These are phyloP conservation scores for Drosophila rufa DNA, from an alignment of 1,140 invertebrate genomes.

Conservation along the genomic window DNA sequence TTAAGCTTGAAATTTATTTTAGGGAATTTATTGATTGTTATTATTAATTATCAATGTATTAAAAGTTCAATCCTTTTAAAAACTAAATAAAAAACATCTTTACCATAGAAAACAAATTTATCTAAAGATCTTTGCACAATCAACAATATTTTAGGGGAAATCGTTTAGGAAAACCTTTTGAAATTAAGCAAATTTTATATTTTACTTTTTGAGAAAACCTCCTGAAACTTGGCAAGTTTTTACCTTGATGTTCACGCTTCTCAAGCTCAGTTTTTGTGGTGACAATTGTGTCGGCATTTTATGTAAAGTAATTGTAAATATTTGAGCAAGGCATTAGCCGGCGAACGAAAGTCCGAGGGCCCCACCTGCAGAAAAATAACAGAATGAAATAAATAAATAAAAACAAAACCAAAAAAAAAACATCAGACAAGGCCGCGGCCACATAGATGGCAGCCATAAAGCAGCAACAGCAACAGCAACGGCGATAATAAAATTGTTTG, in stretches of 20 bases:
- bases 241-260: not conserved
- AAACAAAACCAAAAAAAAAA: slow-evolving; percentile 10
- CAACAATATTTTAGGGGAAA: no score
- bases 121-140: no score
- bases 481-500: slow-evolving; percentile 77
- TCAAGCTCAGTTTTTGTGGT: not conserved
- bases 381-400: slow-evolving; percentile 14
- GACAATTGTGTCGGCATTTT: slow-evolving; percentile 44
- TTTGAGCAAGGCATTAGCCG: slow-evolving; percentile 58
- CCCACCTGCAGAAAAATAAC: slow-evolving; percentile 17
- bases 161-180: no score
- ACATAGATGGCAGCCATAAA: slow-evolving; percentile 64
- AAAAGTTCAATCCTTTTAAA: no score
- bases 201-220: no score
- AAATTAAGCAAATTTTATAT: not conserved
- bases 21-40: no score
- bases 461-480: slow-evolving; percentile 19
- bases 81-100: no score
- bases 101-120: no score
- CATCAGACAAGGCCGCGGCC: slow-evolving; percentile 53
- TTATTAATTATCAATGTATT: no score
- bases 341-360: slow-evolving; percentile 15
- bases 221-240: no score
- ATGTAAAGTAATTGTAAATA: slow-evolving; percentile 79
- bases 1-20: no score